Percentiles rank a stretch among this genome's conserved stretches.
These are phyloP conservation scores for Euschistus heros DNA, from an alignment of 1,140 invertebrate genomes.

Conservation along the genomic window DNA sequence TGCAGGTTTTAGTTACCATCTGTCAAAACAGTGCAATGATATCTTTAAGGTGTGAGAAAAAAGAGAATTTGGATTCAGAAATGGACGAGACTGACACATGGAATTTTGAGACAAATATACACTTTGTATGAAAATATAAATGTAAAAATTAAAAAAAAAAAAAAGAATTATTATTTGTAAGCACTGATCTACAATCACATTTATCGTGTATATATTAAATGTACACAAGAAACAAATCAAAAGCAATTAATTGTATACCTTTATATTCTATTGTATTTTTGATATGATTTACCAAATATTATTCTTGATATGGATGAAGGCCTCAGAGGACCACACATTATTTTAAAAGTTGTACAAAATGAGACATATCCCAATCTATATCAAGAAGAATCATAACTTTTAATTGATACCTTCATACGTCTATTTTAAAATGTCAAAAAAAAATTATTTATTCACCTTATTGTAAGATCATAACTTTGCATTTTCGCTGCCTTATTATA, in stretches of 20 bases:
- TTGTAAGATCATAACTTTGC: constrained; percentile 21
- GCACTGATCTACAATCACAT: constrained; percentile 14
- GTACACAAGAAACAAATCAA: constrained; percentile 12
- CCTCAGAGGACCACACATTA: constrained; percentile 7
- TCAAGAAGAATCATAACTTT: constrained; percentile 11
- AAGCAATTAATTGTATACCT: constrained; percentile 18
- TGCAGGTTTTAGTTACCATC: constrained; percentile 25
- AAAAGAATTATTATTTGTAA: constrained; percentile 8
- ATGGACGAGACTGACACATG: constrained; percentile 10
- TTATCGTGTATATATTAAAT: constrained; percentile 7
- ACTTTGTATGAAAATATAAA: constrained; percentile 4
- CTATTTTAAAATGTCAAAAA: constrained; percentile 15
- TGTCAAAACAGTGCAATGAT: constrained; percentile 17
- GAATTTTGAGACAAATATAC: constrained; percentile 18
- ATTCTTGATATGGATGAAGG: constrained; percentile 16
- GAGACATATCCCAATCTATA: constrained; percentile 24
- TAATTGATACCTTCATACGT: constrained; percentile 4
- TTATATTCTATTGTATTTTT: constrained; percentile 15
- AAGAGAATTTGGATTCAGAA: not conserved
- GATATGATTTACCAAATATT: constrained; percentile 17
- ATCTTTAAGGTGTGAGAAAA: not conserved
- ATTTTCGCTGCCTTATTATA: constrained; percentile 25
- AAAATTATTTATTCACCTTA: constrained; percentile 17
- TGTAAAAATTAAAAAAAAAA: constrained; percentile 8
- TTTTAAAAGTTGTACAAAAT: constrained; percentile 1